These are phyloP conservation scores for Neotoma lepida DNA, from an alignment of 2,113 vertebrate species.

Conservation along the genomic window DNA sequence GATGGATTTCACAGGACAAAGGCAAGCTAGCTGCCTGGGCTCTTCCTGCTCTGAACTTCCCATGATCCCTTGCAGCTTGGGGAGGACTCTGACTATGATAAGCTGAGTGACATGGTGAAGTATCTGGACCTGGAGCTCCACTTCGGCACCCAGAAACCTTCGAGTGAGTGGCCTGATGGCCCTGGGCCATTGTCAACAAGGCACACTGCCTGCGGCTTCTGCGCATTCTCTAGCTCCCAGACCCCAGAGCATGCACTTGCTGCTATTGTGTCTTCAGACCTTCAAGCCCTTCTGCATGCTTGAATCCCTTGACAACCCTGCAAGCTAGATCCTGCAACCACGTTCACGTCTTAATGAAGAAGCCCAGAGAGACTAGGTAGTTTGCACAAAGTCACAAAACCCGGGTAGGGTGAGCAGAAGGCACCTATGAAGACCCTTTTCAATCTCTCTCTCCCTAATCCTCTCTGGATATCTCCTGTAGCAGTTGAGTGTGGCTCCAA, in stretches of 20 bases:
- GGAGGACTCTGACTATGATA: slow-evolving; percentile 96
- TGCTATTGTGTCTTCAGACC: neutral
- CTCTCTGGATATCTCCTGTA: neutral
- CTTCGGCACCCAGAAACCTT: slow-evolving; percentile 95
- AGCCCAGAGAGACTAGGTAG: neutral
- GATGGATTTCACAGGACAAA: neutral
- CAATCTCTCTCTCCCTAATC: rapidly evolving
- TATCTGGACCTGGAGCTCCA: slow-evolving; percentile 98
- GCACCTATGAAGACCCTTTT: no score
- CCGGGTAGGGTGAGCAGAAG: neutral
- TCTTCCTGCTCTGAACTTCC: neutral
- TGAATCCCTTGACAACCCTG: neutral
- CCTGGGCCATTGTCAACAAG: neutral
- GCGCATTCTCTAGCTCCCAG: neutral
- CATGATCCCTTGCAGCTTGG: slow-evolving; percentile 29
- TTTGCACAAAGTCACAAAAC: neutral
- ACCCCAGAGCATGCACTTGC: neutral
- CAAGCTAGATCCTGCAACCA: neutral
- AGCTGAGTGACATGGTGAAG: slow-evolving; percentile 99
- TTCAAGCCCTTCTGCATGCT: neutral
- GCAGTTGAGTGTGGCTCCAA: neutral
- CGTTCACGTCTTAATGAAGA: neutral
- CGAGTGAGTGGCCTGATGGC: slow-evolving; percentile 87
- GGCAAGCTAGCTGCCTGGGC: neutral
- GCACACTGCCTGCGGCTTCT: neutral